Evolutionary conservation across 2,113 vertebrate genomes (phyloP).

Genomic region (Micronisus gabar): DNA sequence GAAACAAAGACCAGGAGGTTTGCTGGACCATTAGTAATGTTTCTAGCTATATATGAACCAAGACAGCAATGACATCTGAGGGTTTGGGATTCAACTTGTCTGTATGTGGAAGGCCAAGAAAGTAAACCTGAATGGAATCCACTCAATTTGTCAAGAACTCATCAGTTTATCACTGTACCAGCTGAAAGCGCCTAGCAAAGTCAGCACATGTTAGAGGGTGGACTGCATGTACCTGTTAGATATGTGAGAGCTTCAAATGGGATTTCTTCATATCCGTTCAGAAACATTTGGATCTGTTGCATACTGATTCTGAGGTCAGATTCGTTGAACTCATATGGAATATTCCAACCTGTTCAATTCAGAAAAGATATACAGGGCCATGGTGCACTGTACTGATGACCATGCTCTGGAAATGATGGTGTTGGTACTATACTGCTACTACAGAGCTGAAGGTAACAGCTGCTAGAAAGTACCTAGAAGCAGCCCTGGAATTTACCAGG

Average conservation of each 20-base stretch:
- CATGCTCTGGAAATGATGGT: background rate
- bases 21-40: background rate
- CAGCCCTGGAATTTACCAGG: background rate
- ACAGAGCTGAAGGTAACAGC: background rate
- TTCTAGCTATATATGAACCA: background rate
- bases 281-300: slow-evolving; percentile 91
- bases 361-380: background rate
- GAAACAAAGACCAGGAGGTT: background rate
- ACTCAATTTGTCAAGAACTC: background rate
- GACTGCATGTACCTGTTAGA: slow-evolving; percentile 82
- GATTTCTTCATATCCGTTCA: slow-evolving; percentile 88
- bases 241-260: slow-evolving; percentile 89
- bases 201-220: background rate
- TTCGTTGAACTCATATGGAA: slow-evolving; percentile 94
- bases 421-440: background rate
- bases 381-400: background rate
- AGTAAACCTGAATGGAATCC: background rate
- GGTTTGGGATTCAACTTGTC: background rate
- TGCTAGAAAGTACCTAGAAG: background rate
- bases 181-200: background rate
- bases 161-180: background rate
- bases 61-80: background rate
- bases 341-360: slow-evolving; percentile 86
- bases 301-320: slow-evolving; percentile 91
- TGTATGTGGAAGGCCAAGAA: background rate